Evolutionary conservation across 2,113 vertebrate genomes (phyloP).

Genomic region (Anolis carolinensis): DNA sequence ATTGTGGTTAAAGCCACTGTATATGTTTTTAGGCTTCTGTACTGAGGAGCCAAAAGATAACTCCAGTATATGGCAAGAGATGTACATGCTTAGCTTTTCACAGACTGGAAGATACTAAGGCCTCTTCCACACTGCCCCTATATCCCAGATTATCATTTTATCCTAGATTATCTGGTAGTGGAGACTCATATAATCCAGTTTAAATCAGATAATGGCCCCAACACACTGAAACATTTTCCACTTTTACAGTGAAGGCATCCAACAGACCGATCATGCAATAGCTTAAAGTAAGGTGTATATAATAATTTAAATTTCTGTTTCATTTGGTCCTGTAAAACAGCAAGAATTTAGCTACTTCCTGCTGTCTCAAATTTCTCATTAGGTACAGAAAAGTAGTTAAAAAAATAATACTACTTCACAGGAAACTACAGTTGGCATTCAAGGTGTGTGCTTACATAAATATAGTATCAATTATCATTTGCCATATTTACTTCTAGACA

Average conservation of each 20-base stretch:
- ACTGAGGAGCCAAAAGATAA: neutral
- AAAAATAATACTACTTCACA: neutral
- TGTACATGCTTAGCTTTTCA: neutral
- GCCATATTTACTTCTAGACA: neutral
- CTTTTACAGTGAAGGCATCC: neutral
- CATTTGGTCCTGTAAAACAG: neutral
- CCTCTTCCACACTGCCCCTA: too few relatives aligned
- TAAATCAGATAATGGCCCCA: neutral
- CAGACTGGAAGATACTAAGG: neutral
- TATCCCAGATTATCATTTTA: too few relatives aligned
- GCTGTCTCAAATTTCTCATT: neutral
- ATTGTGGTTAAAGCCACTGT: neutral
- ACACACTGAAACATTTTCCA: neutral
- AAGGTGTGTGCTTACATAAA: neutral
- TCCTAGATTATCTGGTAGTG: too few relatives aligned
- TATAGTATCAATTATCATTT: neutral
- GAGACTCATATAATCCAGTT: too few relatives aligned
- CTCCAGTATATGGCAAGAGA: neutral
- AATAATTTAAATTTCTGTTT: neutral
- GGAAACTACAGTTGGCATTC: neutral
- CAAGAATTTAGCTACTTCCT: neutral
- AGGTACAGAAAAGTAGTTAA: neutral
- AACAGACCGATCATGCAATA: neutral
- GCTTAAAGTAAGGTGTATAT: neutral
- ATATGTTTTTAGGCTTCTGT: neutral